These are phyloP conservation scores for Orthosia gothica DNA, from an alignment of 2,888 invertebrate species.

Conservation along the genomic window DNA sequence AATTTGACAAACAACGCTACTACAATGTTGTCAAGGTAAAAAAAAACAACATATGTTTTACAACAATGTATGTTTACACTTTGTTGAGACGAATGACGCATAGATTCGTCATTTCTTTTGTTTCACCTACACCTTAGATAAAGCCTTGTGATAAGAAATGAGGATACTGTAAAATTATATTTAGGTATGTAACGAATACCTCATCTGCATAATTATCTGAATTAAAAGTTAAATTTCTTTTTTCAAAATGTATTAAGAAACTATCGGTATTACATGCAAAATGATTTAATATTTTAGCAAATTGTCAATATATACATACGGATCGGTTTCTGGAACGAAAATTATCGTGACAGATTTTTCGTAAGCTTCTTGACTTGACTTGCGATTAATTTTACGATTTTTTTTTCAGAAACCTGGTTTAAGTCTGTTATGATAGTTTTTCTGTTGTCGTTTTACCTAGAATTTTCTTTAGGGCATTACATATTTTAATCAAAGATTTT, in stretches of 20 bases:
- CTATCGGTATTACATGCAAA: constrained; percentile 24
- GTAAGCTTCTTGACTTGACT: not conserved
- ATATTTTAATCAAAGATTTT: too few species aligned
- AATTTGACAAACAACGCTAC: not conserved
- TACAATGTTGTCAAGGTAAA: not conserved
- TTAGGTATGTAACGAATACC: not conserved
- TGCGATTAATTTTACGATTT: not conserved
- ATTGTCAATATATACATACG: too few species aligned
- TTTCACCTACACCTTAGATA: not conserved
- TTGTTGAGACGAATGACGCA: not conserved
- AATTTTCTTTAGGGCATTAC: not conserved
- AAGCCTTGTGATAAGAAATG: constrained; percentile 3
- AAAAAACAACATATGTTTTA: constrained; percentile 15
- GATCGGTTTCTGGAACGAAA: not conserved
- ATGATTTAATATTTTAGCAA: not conserved
- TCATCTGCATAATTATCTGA: not conserved
- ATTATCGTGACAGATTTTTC: not conserved
- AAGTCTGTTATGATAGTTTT: too few species aligned
- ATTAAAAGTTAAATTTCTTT: too few species aligned
- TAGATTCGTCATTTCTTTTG: constrained; percentile 7
- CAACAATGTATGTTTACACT: not conserved
- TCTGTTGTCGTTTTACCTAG: not conserved
- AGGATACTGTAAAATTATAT: not conserved
- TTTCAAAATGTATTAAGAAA: not conserved
- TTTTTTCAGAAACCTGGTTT: not conserved